Percentiles rank a stretch among this genome's conserved stretches.
Evolutionary conservation across 2,797 vertebrate genomes (phyloP).

Genomic region (Oryzias dopingdopingensis): DNA sequence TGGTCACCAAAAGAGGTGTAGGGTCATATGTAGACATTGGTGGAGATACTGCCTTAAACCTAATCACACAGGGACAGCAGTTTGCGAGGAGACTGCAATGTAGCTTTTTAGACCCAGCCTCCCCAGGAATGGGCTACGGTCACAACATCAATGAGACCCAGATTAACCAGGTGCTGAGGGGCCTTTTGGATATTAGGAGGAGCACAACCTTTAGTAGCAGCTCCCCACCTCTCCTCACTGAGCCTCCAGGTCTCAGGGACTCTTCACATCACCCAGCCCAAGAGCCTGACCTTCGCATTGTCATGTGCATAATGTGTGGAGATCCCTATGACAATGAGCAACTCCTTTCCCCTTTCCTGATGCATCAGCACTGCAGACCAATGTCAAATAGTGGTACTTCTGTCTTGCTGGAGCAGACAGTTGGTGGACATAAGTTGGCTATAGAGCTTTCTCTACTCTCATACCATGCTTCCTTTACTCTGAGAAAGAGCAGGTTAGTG

Average conservation of each 20-base stretch:
- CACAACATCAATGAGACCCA: constrained; percentile 93
- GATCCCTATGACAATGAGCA: constrained; percentile 88
- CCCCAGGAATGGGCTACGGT: constrained; percentile 89
- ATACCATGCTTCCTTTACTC: constrained; percentile 91
- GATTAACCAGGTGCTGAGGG: constrained; percentile 89
- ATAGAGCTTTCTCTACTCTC: constrained; percentile 90
- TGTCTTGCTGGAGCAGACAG: constrained; percentile 84
- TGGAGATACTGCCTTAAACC: constrained; percentile 90
- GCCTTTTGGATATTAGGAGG: constrained; percentile 86
- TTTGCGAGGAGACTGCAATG: constrained; percentile 90
- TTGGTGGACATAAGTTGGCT: constrained; percentile 83
- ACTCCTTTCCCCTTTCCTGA: constrained; percentile 86
- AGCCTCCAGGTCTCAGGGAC: constrained; percentile 83
- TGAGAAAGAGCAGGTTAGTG: constrained; percentile 90
- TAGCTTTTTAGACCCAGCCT: constrained; percentile 88
- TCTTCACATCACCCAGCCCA: constrained; percentile 75
- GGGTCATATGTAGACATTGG: constrained; percentile 84
- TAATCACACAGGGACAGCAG: constrained; percentile 92
- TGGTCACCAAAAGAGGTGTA: constrained; percentile 91
- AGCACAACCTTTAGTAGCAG: constrained; percentile 80
- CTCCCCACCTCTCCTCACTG: constrained; percentile 77
- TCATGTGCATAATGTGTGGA: constrained; percentile 95
- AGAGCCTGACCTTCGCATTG: constrained; percentile 88
- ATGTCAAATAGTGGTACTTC: constrained; percentile 82
- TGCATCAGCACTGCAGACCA: constrained; percentile 85